Evolutionary conservation across 2,888 invertebrate genomes (phyloP).

Genomic region (Xanthorhoe designata): DNA sequence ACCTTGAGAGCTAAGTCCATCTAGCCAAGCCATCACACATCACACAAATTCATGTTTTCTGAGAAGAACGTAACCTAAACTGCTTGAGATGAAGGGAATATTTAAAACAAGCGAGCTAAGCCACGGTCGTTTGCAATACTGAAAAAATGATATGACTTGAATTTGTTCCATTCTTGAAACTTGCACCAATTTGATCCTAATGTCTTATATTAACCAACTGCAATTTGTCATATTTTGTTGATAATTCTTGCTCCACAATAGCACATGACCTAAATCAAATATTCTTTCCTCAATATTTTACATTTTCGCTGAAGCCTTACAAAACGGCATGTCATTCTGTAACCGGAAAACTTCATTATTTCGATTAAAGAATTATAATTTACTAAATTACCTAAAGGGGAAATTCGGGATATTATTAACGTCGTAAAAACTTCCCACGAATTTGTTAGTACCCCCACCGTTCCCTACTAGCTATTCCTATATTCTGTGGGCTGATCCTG

Average conservation of each 20-base stretch:
- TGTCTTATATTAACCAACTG: no score
- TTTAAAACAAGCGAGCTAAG: no score
- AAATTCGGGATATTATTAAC: conserved; percentile 27
- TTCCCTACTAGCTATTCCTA: not conserved
- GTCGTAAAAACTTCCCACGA: conserved; percentile 27
- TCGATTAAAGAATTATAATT: conserved; percentile 24
- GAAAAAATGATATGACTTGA: no score
- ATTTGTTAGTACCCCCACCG: conserved; percentile 11
- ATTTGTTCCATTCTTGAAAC: no score
- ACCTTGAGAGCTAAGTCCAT: no score
- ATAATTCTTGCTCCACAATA: not conserved
- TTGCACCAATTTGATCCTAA: no score
- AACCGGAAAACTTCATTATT: conserved; percentile 23
- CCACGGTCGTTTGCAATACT: no score
- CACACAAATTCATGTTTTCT: no score
- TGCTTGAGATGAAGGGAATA: no score
- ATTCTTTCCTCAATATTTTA: not conserved
- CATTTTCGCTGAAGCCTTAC: not conserved
- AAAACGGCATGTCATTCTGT: conserved; percentile 24
- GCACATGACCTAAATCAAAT: not conserved
- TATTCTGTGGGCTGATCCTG: conserved; percentile 15
- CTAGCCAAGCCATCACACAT: no score
- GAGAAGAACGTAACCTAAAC: no score
- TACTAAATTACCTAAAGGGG: conserved; percentile 19
- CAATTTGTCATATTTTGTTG: not conserved